A percentile compares a stretch with the other conserved stretches of the same genome.
Conservation (phyloP, 2,888 invertebrate genomes). For the Synergus gifuensis region DNA sequence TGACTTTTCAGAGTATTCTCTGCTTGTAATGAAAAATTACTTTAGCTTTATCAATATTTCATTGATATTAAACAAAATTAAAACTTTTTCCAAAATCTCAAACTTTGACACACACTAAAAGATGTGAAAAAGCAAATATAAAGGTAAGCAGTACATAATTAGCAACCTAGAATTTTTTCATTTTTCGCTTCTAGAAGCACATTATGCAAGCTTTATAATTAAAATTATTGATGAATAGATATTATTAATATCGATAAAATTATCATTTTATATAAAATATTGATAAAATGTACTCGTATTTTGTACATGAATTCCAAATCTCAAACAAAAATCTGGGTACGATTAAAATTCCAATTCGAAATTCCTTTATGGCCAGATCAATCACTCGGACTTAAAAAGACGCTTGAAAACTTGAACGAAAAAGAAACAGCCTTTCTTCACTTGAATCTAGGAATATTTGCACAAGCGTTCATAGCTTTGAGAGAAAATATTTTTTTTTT, state of each 20-base stretch:
- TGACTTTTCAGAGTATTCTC: neutral
- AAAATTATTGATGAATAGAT: neutral
- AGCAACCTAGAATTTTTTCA: neutral
- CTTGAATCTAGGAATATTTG: neutral
- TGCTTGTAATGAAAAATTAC: neutral
- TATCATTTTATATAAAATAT: too few relatives aligned
- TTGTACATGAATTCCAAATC: neutral
- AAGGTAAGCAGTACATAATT: neutral
- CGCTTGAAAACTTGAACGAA: conserved; percentile 7
- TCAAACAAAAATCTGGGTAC: neutral
- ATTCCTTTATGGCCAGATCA: conserved; percentile 14
- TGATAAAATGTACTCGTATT: neutral
- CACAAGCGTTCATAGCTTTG: conserved; percentile 11
- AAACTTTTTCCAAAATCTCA: neutral
- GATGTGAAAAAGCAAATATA: neutral
- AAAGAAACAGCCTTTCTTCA: neutral
- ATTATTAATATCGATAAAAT: too few relatives aligned
- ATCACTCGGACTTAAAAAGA: neutral
- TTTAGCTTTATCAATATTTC: neutral
- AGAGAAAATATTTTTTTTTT: conserved; percentile 28
- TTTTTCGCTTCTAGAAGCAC: neutral
- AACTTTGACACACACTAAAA: neutral
- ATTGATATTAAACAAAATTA: neutral
- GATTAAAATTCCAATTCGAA: neutral
- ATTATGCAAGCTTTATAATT: neutral